phyloP scores from a whole-genome alignment of 53 echinoderm and acorn worm genomes.

The Mesocentrotus franciscanus region DNA sequence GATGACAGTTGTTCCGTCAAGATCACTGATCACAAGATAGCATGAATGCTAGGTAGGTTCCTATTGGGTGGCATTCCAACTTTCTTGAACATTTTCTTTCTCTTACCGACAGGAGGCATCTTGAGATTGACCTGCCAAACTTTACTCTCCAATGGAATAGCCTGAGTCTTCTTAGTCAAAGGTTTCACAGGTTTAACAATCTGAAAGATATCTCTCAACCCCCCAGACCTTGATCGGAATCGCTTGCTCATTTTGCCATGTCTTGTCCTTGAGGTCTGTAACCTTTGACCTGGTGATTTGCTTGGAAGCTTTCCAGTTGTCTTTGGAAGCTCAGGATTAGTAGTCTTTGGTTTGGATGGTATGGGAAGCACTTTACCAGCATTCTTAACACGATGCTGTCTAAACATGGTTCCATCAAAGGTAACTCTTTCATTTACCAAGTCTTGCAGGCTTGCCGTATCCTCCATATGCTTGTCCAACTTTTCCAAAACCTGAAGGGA shows the following conservation, averaged over 20 bases:
- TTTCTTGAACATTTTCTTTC: constrained; percentile 57
- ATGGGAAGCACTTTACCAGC: constrained; percentile 4
- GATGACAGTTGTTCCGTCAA: background rate
- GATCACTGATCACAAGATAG: constrained; percentile 45
- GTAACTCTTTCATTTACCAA: constrained; percentile 76
- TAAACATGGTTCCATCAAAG: constrained; percentile 71
- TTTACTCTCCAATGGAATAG: constrained; percentile 24
- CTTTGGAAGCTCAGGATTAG: constrained; percentile 40
- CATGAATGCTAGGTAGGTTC: constrained; percentile 63
- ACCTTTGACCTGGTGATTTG: background rate
- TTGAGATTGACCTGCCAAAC: constrained; percentile 84
- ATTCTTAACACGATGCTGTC: constrained; percentile 18
- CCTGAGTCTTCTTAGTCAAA: constrained; percentile 57
- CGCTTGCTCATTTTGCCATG: constrained; percentile 78
- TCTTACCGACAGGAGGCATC: constrained; percentile 83
- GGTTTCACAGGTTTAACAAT: constrained; percentile 75
- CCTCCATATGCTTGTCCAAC: constrained; percentile 53
- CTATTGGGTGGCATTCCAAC: constrained; percentile 55
- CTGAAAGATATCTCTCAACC: constrained; percentile 86
- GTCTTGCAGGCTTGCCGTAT: constrained; percentile 67
- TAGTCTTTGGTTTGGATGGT: constrained; percentile 52
- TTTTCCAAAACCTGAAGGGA: constrained; percentile 8
- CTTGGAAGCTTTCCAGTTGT: constrained; percentile 59
- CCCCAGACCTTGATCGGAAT: constrained; percentile 73
- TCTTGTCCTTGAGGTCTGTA: constrained; percentile 74